Evolutionary conservation across 2,888 invertebrate species (phyloP), one percentile per base, ranked within the genome.

Genomic region (Megamerina dolium): DNA sequence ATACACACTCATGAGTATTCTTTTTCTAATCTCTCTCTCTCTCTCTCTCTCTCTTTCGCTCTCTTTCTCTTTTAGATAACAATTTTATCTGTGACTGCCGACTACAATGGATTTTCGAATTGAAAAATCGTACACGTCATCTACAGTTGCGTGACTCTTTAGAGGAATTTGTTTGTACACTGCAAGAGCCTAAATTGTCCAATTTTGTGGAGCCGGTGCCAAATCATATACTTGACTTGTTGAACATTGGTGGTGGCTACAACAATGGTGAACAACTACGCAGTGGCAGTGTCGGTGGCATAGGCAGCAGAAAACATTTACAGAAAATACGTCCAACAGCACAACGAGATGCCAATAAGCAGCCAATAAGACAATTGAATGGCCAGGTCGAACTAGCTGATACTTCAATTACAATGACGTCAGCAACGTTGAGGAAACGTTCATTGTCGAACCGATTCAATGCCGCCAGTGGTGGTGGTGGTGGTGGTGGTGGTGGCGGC

Each of bases 21-120:
- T 13, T 12, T 30, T 30, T 3, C 35, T 18, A 26, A 12, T n/a
- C 27, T 41, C 16, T 29, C n/a, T 34, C 18, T 13, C 36, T 42
- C n/a, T 17, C 30, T 13, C 19, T 26, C 10, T 16, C 10, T 19
- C 5, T 17, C 19, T 49, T 41, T 46, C 50, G 49, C 60, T 57
- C 58, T 33, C 59, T 74, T 72, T n/a, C n/a, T n/a, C 64, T 76
- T 75, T 38, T 82, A 90, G 89, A 83, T 59, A 90, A 89, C 74
- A 81, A 80, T 67, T 83, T 89, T 72, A 77, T 81, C 57, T 90
- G 89, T 73, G 87, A 88, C 75, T 88, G 88, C 69, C 81, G 85
- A 53, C 74, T 89, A 55, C 79, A 81, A 55, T 89, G 89, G 89
- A 80, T 88, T 73, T 83, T 83, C 72, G 75, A 75, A 34, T 73